These are phyloP conservation scores for Apaloderma vittatum DNA, from an alignment of 2,113 vertebrate genomes.

Conservation along the genomic window DNA sequence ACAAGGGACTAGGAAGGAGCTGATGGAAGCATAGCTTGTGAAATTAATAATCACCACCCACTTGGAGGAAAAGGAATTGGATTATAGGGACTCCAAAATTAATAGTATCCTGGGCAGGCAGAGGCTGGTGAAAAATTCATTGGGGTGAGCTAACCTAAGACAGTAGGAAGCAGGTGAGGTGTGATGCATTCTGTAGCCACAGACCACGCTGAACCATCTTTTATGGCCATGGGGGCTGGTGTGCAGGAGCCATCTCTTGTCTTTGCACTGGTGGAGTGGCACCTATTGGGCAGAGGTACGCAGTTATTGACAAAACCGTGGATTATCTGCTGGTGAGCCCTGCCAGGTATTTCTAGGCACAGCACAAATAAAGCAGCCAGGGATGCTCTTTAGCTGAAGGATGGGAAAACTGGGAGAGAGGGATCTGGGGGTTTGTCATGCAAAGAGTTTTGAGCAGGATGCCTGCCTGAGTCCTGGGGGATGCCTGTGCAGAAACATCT, in stretches of 20 bases:
- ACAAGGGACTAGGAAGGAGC: conserved; percentile 58
- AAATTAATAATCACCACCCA: conserved; percentile 75
- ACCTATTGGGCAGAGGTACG: neutral
- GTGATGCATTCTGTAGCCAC: conserved; percentile 12
- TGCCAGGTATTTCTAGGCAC: neutral
- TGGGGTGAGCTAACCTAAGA: conserved; percentile 10
- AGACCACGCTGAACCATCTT: neutral
- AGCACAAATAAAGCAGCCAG: neutral
- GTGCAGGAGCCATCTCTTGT: fast-evolving
- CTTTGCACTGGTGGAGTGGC: neutral
- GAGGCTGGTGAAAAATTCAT: conserved; percentile 64
- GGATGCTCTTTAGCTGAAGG: neutral
- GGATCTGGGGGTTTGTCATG: fast-evolving
- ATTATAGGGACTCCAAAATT: conserved; percentile 65
- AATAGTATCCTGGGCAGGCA: conserved; percentile 57
- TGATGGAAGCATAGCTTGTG: conserved; percentile 57
- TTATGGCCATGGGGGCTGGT: neutral
- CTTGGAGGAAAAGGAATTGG: conserved; percentile 69
- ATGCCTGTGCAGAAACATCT: neutral
- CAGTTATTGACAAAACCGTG: neutral
- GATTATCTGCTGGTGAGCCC: fast-evolving
- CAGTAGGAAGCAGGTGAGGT: neutral
- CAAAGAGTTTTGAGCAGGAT: neutral
- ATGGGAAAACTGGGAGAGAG: neutral
- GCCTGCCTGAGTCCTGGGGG: fast-evolving